Evolutionary conservation across 2,888 invertebrate genomes (phyloP), one percentile per base, ranked within the genome.

Genomic region (Yponomeuta evonymella): DNA sequence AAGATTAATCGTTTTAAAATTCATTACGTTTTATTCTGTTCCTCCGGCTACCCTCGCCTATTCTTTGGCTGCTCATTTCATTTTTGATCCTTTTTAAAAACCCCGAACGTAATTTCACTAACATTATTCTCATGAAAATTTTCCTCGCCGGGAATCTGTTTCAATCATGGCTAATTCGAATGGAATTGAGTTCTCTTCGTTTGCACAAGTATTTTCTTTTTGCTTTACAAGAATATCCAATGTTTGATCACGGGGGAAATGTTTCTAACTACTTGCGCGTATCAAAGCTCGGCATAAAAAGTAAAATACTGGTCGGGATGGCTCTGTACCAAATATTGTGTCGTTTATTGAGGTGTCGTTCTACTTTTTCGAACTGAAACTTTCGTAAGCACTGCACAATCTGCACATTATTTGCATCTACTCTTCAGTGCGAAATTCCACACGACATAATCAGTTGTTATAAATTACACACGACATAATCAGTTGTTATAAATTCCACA

Each of bases 1-100:
- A 81, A 84, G 72, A 89, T 90, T 89, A 88, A 87, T 83, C 88
- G 85, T 88, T 90, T 58, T 90, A 86, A 88, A 89, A 89, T 89
- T 89, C 87, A 87, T 85, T 81, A 81, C 66, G 36, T 66, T 66
- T 36, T 66, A 66, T 66, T 66, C 23, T 23, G 10, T 23, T 68
- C 30, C 51, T 15, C 51, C 66, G 23, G 30, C 23, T 67, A 48
- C 23, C 51, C 15, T 58, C 51, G 15, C 51, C 15, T 58, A 63
- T 23, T 23, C 48, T 69, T 51, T 48, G 15, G 51, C 15, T 15
- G 51, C 51, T 58, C 29, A 69, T 58, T 69, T 69, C 12, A 58
- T 69, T 58, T 69, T 51, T 58, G 15, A 58, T 58, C 15, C 51
- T 58, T 58, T 58, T 58, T 58, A 15, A 58, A 58, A 15, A 12